A percentile compares a stretch with the other conserved stretches of the same genome.
Evolutionary conservation across 37 sponge, comb jelly and placozoan genomes (phyloP).

Genomic region (Chondrosia reniformis): DNA sequence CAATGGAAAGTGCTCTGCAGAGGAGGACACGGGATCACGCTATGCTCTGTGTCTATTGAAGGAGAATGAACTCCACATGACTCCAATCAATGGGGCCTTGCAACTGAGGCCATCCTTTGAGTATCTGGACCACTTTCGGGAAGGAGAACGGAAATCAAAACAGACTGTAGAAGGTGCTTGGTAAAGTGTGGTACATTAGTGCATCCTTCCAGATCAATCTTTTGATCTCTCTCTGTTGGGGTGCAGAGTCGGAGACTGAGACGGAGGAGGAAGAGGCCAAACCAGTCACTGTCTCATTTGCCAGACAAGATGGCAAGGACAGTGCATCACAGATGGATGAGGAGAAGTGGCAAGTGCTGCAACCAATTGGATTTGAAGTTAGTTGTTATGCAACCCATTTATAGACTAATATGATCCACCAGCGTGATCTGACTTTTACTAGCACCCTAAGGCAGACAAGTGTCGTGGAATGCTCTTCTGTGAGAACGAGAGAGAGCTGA

Average conservation of each 20-base stretch:
- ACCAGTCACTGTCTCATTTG: constrained; percentile 54
- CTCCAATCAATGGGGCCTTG: constrained; percentile 45
- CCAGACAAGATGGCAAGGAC: not conserved
- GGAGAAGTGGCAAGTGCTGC: not conserved
- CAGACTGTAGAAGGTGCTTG: not conserved
- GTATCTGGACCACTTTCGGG: constrained; percentile 41
- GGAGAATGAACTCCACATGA: constrained; percentile 69
- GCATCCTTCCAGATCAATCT: no score
- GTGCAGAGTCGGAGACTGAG: constrained; percentile 48
- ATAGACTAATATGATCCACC: no score
- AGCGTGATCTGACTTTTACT: not conserved
- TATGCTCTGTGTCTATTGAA: constrained; percentile 59
- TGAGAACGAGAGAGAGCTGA: not conserved
- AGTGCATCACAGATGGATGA: not conserved
- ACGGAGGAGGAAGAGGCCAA: constrained; percentile 73
- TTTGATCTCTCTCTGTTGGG: not conserved
- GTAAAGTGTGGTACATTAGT: not conserved
- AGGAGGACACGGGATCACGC: not conserved
- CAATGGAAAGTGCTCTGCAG: constrained; percentile 1
- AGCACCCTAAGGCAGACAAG: not conserved
- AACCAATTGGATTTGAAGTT: not conserved
- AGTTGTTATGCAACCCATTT: not conserved
- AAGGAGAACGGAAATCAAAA: constrained; percentile 1
- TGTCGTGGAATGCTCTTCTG: not conserved
- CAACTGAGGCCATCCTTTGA: constrained; percentile 52